Percentiles rank a stretch among this genome's conserved stretches.
phyloP scores from a whole-genome alignment of 2,113 vertebrate genomes.

The Tursiops truncatus region DNA sequence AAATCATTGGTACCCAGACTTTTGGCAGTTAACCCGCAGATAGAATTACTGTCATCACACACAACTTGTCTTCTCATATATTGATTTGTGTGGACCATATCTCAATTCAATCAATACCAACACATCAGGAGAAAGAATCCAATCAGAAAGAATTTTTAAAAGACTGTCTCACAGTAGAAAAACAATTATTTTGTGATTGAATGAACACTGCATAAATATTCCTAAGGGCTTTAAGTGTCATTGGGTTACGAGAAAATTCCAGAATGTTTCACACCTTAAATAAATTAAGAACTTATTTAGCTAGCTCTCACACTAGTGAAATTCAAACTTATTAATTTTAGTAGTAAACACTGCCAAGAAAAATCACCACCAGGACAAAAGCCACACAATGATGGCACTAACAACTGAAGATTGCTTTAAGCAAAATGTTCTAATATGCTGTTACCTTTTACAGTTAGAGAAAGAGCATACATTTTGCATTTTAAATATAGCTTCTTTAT shows the following conservation, averaged over 20 bases:
- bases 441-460: not conserved
- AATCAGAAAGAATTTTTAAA: constrained; percentile 34
- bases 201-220: not conserved
- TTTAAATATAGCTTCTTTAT: not conserved
- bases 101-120: constrained; percentile 22
- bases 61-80: constrained; percentile 21
- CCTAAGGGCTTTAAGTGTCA: not conserved
- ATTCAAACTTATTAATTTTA: not conserved
- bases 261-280: not conserved
- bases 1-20: not conserved
- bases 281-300: not conserved
- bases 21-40: not conserved
- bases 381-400: not conserved
- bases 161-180: not conserved
- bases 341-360: constrained; percentile 27
- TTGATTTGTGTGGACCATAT: constrained; percentile 1
- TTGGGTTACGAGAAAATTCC: not conserved
- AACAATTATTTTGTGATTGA: not conserved
- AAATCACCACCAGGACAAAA: not conserved
- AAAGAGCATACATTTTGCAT: not conserved
- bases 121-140: not conserved
- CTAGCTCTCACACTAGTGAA: not conserved
- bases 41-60: constrained; percentile 29
- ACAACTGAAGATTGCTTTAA: not conserved
- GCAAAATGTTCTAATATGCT: not conserved